Evolutionary conservation across 2,113 vertebrate genomes (phyloP).

Genomic region (Daubentonia madagascariensis): DNA sequence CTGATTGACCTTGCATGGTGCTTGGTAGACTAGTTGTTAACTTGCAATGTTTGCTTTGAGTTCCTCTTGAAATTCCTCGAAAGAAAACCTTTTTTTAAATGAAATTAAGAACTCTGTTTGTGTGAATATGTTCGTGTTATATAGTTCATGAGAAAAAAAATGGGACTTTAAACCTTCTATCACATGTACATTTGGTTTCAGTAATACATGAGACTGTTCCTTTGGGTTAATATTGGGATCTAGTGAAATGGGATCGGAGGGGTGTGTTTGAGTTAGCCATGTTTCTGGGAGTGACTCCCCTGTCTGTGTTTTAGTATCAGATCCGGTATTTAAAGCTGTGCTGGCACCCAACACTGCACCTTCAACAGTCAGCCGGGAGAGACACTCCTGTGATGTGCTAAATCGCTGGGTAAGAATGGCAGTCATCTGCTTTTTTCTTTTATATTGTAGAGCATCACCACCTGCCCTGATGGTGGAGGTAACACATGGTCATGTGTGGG

Average conservation of each 20-base stretch:
- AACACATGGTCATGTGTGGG: fast-evolving
- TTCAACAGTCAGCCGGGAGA: slow-evolving; percentile 80
- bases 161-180: background rate
- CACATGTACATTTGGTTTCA: background rate
- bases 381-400: slow-evolving; percentile 89
- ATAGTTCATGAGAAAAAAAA: background rate
- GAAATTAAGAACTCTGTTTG: background rate
- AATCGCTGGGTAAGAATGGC: slow-evolving; percentile 93
- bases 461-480: background rate
- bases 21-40: background rate
- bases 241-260: background rate
- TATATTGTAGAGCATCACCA: fast-evolving
- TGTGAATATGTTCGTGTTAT: background rate
- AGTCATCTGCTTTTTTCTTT: no score
- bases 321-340: slow-evolving; percentile 62
- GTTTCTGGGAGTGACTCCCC: background rate
- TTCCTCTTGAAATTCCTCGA: background rate
- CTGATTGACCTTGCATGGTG: background rate
- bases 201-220: background rate
- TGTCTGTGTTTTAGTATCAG: slow-evolving; percentile 74
- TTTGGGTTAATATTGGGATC: background rate
- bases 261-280: background rate
- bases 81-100: background rate
- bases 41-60: background rate
- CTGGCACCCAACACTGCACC: slow-evolving; percentile 63